Conservation (phyloP, 2,888 invertebrate species). For the Petrophora chlorosata region DNA sequence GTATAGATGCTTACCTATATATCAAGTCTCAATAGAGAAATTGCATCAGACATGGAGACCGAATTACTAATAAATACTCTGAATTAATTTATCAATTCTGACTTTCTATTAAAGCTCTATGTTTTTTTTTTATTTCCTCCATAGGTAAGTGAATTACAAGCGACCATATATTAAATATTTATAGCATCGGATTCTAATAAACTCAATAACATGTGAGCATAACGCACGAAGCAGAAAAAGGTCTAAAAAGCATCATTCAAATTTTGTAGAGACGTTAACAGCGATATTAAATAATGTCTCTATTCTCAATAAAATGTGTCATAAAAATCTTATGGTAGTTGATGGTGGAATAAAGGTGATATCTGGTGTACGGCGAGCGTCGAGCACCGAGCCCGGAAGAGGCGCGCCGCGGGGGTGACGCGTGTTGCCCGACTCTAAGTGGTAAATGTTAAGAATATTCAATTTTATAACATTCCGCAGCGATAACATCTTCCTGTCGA, state of each 20-base stretch:
- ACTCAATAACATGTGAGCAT: slow-evolving; percentile 55
- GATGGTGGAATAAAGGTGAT: slow-evolving; percentile 41
- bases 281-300: slow-evolving; percentile 81
- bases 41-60: neutral
- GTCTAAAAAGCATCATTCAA: slow-evolving; percentile 54
- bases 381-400: slow-evolving; percentile 64
- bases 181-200: slow-evolving; percentile 55
- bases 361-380: slow-evolving; percentile 31
- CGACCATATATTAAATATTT: slow-evolving; percentile 58
- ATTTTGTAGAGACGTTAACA: slow-evolving; percentile 75
- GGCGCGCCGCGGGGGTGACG: slow-evolving; percentile 65
- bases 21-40: neutral
- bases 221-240: slow-evolving; percentile 49
- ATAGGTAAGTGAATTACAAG: slow-evolving; percentile 25
- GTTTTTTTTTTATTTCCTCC: slow-evolving; percentile 14
- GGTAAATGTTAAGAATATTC: slow-evolving; percentile 76
- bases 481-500: slow-evolving; percentile 82
- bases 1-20: no score
- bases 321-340: slow-evolving; percentile 59
- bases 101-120: slow-evolving; percentile 5
- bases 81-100: slow-evolving; percentile 10
- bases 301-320: slow-evolving; percentile 74
- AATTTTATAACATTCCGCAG: slow-evolving; percentile 79
- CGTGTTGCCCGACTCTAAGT: slow-evolving; percentile 46
- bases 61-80: neutral